phyloP scores from a whole-genome alignment of 1,140 invertebrate species.

The Lethrus apterus region DNA sequence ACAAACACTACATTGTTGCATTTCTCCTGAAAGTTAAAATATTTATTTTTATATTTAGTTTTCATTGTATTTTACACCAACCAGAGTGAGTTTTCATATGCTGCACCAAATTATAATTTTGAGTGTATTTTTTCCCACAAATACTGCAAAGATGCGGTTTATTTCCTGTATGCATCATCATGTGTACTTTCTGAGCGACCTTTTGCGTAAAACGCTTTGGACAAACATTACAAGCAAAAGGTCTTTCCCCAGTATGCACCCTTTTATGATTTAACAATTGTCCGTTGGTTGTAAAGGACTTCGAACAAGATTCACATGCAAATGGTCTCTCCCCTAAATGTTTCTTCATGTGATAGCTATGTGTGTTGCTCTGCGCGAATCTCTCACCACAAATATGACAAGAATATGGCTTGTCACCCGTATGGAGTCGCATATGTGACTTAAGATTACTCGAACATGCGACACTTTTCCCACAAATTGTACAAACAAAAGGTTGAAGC shows the following conservation, averaged over 20 bases:
- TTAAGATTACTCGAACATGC: constrained; percentile 30
- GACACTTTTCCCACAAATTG: constrained; percentile 40
- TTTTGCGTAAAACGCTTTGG: constrained; percentile 10
- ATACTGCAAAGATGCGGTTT: constrained; percentile 3
- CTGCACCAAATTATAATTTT: constrained; percentile 11
- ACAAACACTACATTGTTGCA: constrained; percentile 9
- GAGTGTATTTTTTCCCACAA: constrained; percentile 3
- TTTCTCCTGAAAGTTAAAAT: too few species aligned
- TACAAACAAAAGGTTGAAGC: constrained; percentile 41
- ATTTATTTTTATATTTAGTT: too few species aligned
- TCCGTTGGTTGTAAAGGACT: not conserved
- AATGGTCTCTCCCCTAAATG: not conserved
- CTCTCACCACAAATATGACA: constrained; percentile 9
- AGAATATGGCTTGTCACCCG: constrained; percentile 9
- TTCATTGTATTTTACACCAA: too few species aligned
- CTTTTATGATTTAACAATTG: not conserved
- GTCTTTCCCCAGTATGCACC: constrained; percentile 6
- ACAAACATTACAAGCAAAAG: constrained; percentile 8
- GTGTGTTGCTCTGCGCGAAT: constrained; percentile 7
- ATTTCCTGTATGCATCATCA: constrained; percentile 9
- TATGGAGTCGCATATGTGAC: constrained; percentile 12
- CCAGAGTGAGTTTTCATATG: constrained; percentile 6
- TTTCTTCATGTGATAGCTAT: constrained; percentile 6
- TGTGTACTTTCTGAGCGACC: constrained; percentile 4
- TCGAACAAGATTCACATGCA: not conserved